Base-by-base conservation (phyloP, 1,140 invertebrate species). In the Brachionus paranguensis region DNA sequence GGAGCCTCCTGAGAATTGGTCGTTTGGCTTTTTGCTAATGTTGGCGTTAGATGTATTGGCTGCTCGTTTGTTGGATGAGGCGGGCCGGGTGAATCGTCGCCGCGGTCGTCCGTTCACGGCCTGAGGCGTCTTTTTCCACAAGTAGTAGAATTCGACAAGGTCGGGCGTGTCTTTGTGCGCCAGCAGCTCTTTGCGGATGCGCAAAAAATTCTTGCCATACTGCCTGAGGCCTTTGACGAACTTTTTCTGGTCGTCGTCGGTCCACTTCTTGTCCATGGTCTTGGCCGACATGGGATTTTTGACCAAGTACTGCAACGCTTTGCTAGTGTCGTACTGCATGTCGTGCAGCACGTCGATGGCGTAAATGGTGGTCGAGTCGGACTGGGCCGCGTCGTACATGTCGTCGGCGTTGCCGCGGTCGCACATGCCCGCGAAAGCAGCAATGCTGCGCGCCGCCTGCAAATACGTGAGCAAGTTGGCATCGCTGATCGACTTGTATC, bases 61-160 rank as follows among this genome's bases (percentile, higher is more conserved):
- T 79, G 86, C 87, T 85, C 95, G 91, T 85, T 96, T 92, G 83
- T 97, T 90, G n/a, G 95, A 95, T 86, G 93, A 94, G 88, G 95
- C 94, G 79, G 96, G 91, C 76, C 95, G 91, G 87, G 72, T 50
- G 27, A 91, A 91, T 45, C 96, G 91, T 78, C 95, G 91, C 88
- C 97, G 95, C 24, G 95, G 95, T 83, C 96, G 92, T 89, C 96
- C 88, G 0, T 88, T 88, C 3, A 95, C 95, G 64, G 96, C 96
- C 86, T 95, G 95, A n/a, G 96, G 95, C n/a, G 96, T 98, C 91
- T 99, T 99, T 91, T 99, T 99, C 97, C 97, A 99, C 88, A 98
- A 92, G 91, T 99, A 99, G 90, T 99, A 99, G 91, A 95, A 99
- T 88, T 98, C 96, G 33, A 99, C 96, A 86, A 99, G 90, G 88